Conservation (phyloP, 1,140 invertebrate genomes). For the Triops cancriformis region DNA sequence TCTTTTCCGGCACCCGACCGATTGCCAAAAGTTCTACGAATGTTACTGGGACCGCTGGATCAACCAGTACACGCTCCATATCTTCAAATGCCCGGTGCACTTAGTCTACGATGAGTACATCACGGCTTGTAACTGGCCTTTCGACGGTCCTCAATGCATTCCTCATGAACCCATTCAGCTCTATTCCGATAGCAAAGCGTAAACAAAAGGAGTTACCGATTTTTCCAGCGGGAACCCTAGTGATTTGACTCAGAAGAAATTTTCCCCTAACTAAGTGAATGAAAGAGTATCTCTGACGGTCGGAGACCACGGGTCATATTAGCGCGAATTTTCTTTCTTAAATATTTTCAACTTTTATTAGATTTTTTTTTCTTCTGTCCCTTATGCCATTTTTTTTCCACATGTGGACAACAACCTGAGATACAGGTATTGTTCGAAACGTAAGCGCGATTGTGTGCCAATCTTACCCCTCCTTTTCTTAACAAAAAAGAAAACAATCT, state of each 20-base stretch:
- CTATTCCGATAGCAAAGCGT: constrained; percentile 17
- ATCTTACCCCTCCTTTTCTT: background rate
- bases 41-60: constrained; percentile 74
- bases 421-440: background rate
- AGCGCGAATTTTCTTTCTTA: background rate
- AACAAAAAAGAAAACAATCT: background rate
- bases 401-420: constrained; percentile 7
- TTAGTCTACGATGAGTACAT: constrained; percentile 64
- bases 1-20: constrained; percentile 68
- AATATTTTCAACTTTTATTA: background rate
- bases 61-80: constrained; percentile 63
- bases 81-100: constrained; percentile 72
- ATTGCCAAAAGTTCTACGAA: constrained; percentile 76
- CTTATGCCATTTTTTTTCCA: background rate
- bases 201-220: background rate
- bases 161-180: constrained; percentile 28
- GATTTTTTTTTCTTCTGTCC: background rate
- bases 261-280: background rate
- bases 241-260: constrained; percentile 10
- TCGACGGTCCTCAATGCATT: constrained; percentile 62
- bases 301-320: constrained; percentile 3
- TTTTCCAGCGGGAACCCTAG: background rate
- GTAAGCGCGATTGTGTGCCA: background rate
- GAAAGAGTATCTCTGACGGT: background rate
- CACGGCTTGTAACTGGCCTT: constrained; percentile 73